phyloP scores from a whole-genome alignment of 2,113 vertebrate species.

The Mobula birostris region DNA sequence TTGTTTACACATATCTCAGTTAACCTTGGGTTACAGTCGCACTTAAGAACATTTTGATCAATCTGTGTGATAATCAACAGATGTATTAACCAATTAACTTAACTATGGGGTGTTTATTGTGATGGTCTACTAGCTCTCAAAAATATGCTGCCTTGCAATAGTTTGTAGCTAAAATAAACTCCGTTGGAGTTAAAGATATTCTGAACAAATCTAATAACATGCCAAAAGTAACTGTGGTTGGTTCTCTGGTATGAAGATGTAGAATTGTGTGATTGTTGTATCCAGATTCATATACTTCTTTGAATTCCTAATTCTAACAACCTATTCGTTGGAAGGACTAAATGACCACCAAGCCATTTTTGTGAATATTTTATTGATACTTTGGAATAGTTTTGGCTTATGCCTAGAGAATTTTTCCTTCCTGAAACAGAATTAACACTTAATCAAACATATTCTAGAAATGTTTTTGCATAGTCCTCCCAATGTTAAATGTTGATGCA shows the following conservation, averaged over 20 bases:
- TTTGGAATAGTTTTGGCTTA: not conserved
- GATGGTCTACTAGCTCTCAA: not conserved
- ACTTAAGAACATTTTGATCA: not conserved
- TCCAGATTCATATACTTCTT: not conserved
- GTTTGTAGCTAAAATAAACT: not conserved
- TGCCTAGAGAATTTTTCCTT: not conserved
- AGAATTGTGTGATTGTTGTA: not conserved
- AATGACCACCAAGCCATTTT: not conserved
- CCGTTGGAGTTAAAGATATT: not conserved
- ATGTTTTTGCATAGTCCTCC: no score
- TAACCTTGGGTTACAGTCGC: not conserved
- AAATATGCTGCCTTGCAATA: not conserved
- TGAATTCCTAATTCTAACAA: not conserved
- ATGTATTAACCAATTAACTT: not conserved
- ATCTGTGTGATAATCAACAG: not conserved
- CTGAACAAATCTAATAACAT: not conserved
- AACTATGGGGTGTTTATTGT: not conserved
- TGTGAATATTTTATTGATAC: not conserved
- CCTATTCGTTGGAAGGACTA: not conserved
- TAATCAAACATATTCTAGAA: not conserved
- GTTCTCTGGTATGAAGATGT: not conserved
- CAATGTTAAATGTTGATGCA: no score
- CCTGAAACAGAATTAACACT: not conserved
- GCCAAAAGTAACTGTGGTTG: not conserved
- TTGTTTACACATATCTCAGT: not conserved